Base-by-base conservation (phyloP, 1,140 invertebrate species). In the Euglossa dilemma region DNA sequence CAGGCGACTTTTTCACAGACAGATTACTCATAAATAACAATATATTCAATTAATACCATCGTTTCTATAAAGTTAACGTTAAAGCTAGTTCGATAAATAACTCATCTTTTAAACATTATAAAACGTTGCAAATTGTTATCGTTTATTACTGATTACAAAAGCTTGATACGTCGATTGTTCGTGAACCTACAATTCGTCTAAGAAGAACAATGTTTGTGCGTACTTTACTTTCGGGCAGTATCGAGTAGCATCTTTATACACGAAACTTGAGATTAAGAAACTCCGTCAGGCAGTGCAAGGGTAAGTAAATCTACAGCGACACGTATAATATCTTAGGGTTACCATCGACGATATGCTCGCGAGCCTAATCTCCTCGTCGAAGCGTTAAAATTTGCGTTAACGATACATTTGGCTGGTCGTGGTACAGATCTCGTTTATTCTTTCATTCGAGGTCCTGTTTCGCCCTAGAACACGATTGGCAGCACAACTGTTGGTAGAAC, bases 401-500 rank as follows among this genome's bases (percentile, higher is more conserved):
- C 64, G 9, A 57, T 64, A 81, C 25, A 23, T 20, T 52, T 45
- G 57, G 50, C 23, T 36, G 25, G 28, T 56, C 23, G 12, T 47
- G 28, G 56, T 0, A 36, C 36, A 14, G 0, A 63, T 84, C 45
- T 88, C n/a, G n/a, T n/a, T n/a, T n/a, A n/a, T n/a, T n/a, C n/a
- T n/a, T n/a, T n/a, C 76, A 89, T 77, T 90, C 85, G 25, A 79
- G 61, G 63, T 94, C 93, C 76, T 92, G 90, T 81, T 92, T 91
- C 8, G 87, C 80, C 80, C 87, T 91, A 16, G 90, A 91, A 88
- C 97, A 97, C 36, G 97, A 97, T 36, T 95, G 91, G 92, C 98
- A 98, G 90, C 98, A 98, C 67, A 97, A 96, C 57, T 95, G 95
- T 54, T 95, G 95, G 93, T 98, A 98, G 93, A 97, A 98, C 78